phyloP scores from a whole-genome alignment of 2,113 vertebrate species.

The Girardinichthys multiradiatus region DNA sequence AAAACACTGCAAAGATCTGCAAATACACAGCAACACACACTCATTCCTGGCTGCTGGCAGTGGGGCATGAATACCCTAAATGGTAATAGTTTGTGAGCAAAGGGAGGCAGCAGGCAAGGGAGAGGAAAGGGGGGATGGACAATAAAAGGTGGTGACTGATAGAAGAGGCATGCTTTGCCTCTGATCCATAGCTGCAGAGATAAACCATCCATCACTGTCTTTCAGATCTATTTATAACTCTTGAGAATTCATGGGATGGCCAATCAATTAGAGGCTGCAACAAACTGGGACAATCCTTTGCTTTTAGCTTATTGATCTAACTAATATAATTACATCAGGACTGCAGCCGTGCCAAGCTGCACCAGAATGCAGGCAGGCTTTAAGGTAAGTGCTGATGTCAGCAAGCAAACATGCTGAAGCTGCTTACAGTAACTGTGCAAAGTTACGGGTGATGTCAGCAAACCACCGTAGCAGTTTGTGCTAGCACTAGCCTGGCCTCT shows the following conservation, averaged over 20 bases:
- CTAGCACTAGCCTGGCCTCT: background rate
- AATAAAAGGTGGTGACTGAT: constrained; percentile 67
- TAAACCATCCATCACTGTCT: constrained; percentile 34
- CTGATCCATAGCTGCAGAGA: constrained; percentile 38
- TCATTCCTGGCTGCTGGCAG: constrained; percentile 68
- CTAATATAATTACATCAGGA: constrained; percentile 3
- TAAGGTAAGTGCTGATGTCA: constrained; percentile 5
- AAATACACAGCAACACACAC: constrained; percentile 19
- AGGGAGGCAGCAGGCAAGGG: constrained; percentile 45
- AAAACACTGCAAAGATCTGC: constrained; percentile 35
- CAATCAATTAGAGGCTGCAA: constrained; percentile 28
- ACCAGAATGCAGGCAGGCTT: background rate
- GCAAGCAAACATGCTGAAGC: background rate
- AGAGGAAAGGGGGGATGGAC: constrained; percentile 22
- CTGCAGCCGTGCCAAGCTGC: background rate
- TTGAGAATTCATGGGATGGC: constrained; percentile 1
- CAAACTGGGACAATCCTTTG: constrained; percentile 8
- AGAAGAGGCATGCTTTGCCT: constrained; percentile 35
- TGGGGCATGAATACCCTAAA: constrained; percentile 77
- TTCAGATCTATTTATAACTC: constrained; percentile 38
- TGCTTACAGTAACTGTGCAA: background rate
- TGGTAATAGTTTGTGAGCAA: constrained; percentile 60
- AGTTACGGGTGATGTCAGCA: background rate
- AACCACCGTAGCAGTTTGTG: background rate
- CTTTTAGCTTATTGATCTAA: constrained; percentile 13